A percentile compares a stretch with the other conserved stretches of the same genome.
phyloP scores from a whole-genome alignment of 1,140 invertebrate species.

The Trichogramma pretiosum region DNA sequence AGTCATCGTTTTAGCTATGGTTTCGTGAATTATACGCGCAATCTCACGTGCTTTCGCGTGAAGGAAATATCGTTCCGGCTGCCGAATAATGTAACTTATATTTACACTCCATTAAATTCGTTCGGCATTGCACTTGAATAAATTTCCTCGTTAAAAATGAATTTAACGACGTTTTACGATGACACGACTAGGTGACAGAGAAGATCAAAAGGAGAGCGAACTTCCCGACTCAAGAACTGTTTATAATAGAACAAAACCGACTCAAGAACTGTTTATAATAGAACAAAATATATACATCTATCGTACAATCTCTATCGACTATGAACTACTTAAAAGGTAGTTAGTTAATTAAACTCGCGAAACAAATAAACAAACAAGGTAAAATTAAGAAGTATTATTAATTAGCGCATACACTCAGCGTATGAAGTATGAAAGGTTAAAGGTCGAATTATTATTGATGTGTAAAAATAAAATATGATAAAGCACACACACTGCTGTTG shows the following conservation, averaged over 20 bases:
- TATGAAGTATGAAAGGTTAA: no score
- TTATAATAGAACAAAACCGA: slow-evolving; percentile 18
- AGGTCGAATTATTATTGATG: no score
- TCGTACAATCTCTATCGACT: slow-evolving; percentile 28
- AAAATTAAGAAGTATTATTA: slow-evolving; percentile 2
- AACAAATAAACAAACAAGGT: slow-evolving; percentile 17
- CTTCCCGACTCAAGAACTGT: slow-evolving; percentile 20
- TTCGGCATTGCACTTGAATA: slow-evolving; percentile 2
- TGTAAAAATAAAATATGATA: no score
- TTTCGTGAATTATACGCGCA: no score
- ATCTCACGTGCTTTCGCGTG: no score
- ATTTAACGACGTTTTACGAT: slow-evolving; percentile 15
- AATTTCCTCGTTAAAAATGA: slow-evolving; percentile 10
- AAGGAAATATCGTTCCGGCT: no score
- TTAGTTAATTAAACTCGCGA: slow-evolving; percentile 24
- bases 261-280: slow-evolving; percentile 22
- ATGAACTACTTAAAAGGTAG: slow-evolving; percentile 23
- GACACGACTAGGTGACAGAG: slow-evolving; percentile 8
- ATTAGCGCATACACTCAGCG: no score
- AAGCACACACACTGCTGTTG: no score
- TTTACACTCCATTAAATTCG: no score
- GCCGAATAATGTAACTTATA: no score
- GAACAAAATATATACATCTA: slow-evolving; percentile 18
- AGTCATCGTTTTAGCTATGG: no score
- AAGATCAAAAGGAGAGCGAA: slow-evolving; percentile 18